Evolutionary conservation across 2,888 invertebrate genomes (phyloP), one percentile per base, ranked within the genome.

Genomic region (Tipula confusa): DNA sequence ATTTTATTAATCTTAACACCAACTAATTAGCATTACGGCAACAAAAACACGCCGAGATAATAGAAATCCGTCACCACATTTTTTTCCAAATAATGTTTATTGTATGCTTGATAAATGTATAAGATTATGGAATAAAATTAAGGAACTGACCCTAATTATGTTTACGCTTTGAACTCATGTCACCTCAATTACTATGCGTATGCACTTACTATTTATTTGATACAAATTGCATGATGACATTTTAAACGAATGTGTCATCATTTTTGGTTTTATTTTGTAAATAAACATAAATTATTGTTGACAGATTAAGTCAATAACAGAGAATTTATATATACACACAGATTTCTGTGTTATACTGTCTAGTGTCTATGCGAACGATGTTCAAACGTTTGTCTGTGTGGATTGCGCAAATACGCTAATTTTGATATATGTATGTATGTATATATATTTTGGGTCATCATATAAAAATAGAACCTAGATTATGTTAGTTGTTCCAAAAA

Each of bases 251-350:
- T 24, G 64, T 64, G 64, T 64, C 64, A 24, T 64, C 64, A 64
- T 64, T 64, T 64, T 64, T 9, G 24, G 24, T 64, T n/a, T 24
- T 64, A 24, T 64, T 24, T 64, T 64, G 24, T 64, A 64, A 64
- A 64, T 11, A 64, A 5, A 24, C 7, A 64, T 11, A 24, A n/a
- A 64, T 24, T 64, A 18, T 24, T 64, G 64, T 64, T 64, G 64
- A 64, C 64, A 64, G 64, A 24, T 64, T 64, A 64, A 64, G 64
- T 64, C 64, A 64, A 64, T 64, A 64, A 64, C 64, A 64, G 24
- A 24, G 43, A 64, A 64, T 64, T 43, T 43, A n/a, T 43, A n/a
- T n/a, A 15, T n/a, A n/a, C 43, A 43, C n/a, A 43, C 11, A 5
- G n/a, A n/a, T 43, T 3, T 43, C 13, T 43, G 15, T 9, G 11